Evolutionary conservation across 2,888 invertebrate species (phyloP), one percentile per base, ranked within the genome.

Genomic region (Pachycephus smyrnensis): DNA sequence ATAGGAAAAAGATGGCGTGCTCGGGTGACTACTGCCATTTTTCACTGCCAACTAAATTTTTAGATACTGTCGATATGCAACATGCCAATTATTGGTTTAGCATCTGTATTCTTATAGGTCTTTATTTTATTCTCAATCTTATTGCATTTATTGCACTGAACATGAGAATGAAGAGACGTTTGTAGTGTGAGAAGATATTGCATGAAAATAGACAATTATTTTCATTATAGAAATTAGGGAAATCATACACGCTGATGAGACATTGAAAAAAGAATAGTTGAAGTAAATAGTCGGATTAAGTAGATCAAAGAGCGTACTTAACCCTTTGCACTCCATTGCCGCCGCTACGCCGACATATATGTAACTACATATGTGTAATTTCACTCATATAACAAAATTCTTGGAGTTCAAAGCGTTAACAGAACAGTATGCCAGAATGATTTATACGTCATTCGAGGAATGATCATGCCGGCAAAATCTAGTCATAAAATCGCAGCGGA

Each of bases 1-100:
- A 95, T 84, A 93, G 98, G 0, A 94, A 93, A 1, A 95, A 95
- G 82, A 92, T 98, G 80, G 93, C 94, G 1, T 98, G 98, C 89
- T 93, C 94, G 0, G 94, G 94, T 31, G 93, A 94, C 0, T 97
- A 96, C 89, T 98, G 97, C 87, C 96, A 96, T 88, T 96, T 95
- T 88, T 92, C 93, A 15, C 92, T 93, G 77, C 97, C 97, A 0
- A 92, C 92, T 76, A 94, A 94, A 84, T 95, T 98, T 82, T 92
- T 98, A n/a, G 93, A 94, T 82, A 94, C 95, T 80, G 92, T 96
- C 85, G 97, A 95, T 88, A 94, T 96, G 94, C 90, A 92, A 0
- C 89, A 94, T 74, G 95, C 95, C 23, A 93, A 93, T 80, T 97
- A 96, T 90, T 93, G 94, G 84, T 88, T 94, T 33, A 95, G 95